Percentiles rank a stretch among this genome's conserved stretches.
phyloP scores from a whole-genome alignment of 2,888 invertebrate genomes.

The Tetragnatha montana region DNA sequence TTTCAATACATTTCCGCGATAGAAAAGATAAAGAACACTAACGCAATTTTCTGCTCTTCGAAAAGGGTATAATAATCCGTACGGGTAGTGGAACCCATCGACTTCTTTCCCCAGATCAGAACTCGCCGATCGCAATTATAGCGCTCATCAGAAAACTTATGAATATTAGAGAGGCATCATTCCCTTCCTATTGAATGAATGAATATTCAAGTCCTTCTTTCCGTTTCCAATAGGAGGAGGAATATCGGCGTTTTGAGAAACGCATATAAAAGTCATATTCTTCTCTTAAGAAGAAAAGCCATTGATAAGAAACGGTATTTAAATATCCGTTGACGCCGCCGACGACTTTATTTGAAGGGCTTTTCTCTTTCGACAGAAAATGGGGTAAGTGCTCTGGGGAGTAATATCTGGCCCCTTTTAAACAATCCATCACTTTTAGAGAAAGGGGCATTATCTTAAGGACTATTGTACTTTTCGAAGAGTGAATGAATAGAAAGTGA shows the following conservation, averaged over 20 bases:
- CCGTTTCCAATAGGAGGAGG: background rate
- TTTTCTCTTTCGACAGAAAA: background rate
- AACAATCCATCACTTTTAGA: background rate
- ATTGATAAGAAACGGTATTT: background rate
- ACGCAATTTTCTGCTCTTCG: too few species aligned
- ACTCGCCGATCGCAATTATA: background rate
- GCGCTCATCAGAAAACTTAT: background rate
- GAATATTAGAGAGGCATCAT: constrained; percentile 12
- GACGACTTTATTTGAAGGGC: background rate
- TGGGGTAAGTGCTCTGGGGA: background rate
- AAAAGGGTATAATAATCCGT: too few species aligned
- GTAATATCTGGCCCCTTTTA: background rate
- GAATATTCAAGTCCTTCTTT: constrained; percentile 9
- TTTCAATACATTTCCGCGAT: too few species aligned
- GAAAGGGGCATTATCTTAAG: background rate
- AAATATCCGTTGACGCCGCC: background rate
- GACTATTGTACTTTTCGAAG: background rate
- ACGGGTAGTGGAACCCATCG: too few species aligned
- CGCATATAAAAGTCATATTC: constrained; percentile 29
- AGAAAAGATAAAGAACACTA: too few species aligned
- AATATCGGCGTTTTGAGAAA: constrained; percentile 31
- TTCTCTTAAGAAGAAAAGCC: constrained; percentile 23
- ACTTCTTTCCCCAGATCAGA: too few species aligned
- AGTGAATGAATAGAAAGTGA: background rate
- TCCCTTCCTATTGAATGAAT: constrained; percentile 19